These are phyloP conservation scores for Stegodyphus mimosarum DNA, from an alignment of 1,140 invertebrate species.

Conservation along the genomic window DNA sequence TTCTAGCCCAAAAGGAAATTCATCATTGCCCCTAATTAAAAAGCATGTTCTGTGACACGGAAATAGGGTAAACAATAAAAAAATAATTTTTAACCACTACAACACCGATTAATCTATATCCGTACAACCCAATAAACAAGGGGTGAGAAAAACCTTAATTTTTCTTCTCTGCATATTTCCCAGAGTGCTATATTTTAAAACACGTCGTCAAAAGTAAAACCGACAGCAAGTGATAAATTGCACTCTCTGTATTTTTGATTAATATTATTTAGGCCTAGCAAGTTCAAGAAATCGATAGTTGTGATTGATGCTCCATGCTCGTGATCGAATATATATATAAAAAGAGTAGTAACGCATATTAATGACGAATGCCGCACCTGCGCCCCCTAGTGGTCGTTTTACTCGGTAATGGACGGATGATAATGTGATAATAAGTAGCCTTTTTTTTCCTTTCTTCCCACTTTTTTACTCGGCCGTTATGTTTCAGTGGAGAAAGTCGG, in stretches of 20 bases:
- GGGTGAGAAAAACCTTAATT: conserved; percentile 4
- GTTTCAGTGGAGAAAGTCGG: no score
- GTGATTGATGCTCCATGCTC: conserved; percentile 8
- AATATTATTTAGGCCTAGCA: conserved; percentile 26
- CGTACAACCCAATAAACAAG: conserved; percentile 25
- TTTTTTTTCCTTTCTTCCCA: no score
- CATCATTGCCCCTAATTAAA: conserved; percentile 7
- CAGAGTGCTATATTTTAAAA: conserved; percentile 17
- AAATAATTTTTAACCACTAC: background rate
- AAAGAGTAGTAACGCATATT: no score
- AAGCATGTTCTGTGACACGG: background rate
- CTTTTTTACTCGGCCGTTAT: no score
- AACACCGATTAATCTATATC: conserved; percentile 3
- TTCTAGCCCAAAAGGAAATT: background rate
- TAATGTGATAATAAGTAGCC: no score
- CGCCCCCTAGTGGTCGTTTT: no score
- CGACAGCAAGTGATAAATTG: conserved; percentile 16
- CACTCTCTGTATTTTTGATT: conserved; percentile 11
- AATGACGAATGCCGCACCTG: no score
- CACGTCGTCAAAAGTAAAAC: conserved; percentile 15
- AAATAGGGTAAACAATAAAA: background rate
- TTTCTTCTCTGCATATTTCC: background rate
- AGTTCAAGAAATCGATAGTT: conserved; percentile 16
- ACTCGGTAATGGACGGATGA: no score
- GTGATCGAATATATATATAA: no score